These are phyloP conservation scores for Syngnathus typhle DNA, from an alignment of 2,113 vertebrate genomes.

Conservation along the genomic window DNA sequence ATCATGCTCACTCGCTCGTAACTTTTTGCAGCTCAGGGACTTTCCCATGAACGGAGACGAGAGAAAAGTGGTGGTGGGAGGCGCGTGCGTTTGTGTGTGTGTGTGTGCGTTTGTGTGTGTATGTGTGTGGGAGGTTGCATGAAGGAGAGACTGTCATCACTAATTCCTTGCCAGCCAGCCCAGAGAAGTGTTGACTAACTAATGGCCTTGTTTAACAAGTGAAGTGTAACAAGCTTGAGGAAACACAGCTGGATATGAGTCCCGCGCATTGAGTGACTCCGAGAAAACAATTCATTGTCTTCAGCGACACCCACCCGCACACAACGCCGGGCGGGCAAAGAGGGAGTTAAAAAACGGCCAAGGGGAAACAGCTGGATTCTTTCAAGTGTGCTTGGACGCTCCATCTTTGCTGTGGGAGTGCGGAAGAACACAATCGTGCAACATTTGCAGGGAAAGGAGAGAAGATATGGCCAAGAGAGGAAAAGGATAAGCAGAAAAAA, in stretches of 20 bases:
- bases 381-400: conserved; percentile 54
- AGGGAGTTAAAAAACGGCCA: conserved; percentile 46
- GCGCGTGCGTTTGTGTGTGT: conserved; percentile 55
- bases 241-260: conserved; percentile 74
- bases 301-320: conserved; percentile 68
- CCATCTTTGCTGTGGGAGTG: conserved; percentile 54
- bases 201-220: conserved; percentile 69
- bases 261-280: conserved; percentile 66
- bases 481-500: conserved; percentile 10
- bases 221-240: conserved; percentile 69
- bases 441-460: conserved; percentile 36
- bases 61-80: conserved; percentile 70
- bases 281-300: conserved; percentile 72
- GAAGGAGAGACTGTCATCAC: conserved; percentile 69
- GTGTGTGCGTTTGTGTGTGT: conserved; percentile 61
- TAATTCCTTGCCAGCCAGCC: conserved; percentile 65
- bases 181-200: conserved; percentile 72
- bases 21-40: conserved; percentile 47
- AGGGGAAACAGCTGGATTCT: conserved; percentile 86
- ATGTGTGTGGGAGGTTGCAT: conserved; percentile 55
- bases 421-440: conserved; percentile 57
- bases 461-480: conserved; percentile 11
- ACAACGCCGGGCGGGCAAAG: conserved; percentile 56
- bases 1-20: conserved; percentile 50
- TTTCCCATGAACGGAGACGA: conserved; percentile 58